phyloP scores from a whole-genome alignment of 1,140 invertebrate species.

The Diorhabda sublineata region DNA sequence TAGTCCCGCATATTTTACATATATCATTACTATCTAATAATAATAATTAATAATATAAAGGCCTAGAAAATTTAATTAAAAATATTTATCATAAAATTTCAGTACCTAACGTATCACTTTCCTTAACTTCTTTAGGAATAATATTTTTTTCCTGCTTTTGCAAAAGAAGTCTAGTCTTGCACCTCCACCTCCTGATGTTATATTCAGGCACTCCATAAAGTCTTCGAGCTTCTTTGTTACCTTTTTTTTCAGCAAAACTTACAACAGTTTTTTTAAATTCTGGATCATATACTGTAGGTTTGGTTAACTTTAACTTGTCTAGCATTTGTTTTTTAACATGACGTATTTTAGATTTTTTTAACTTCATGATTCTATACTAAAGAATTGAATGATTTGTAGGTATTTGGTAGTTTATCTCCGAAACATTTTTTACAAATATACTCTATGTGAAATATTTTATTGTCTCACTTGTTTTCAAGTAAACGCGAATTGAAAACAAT shows the following conservation, averaged over 20 bases:
- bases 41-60: too few species aligned
- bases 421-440: too few species aligned
- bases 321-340: constrained; percentile 4
- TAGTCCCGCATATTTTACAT: too few species aligned
- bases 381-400: too few species aligned
- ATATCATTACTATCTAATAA: too few species aligned
- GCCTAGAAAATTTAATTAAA: too few species aligned
- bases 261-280: constrained; percentile 38
- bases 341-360: constrained; percentile 17
- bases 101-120: neutral
- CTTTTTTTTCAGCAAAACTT: constrained; percentile 36
- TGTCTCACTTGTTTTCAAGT: too few species aligned
- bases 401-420: too few species aligned
- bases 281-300: constrained; percentile 28
- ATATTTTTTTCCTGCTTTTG: neutral
- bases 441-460: too few species aligned
- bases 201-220: constrained; percentile 37
- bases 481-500: too few species aligned
- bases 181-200: constrained; percentile 38
- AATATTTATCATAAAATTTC: neutral
- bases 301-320: constrained; percentile 3
- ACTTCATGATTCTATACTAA: constrained; percentile 12
- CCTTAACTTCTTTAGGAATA: neutral
- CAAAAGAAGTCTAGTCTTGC: neutral
- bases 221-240: constrained; percentile 31